Base-by-base conservation (phyloP, 35 echinoderm and acorn worm genomes). In the Antedon bifida region DNA sequence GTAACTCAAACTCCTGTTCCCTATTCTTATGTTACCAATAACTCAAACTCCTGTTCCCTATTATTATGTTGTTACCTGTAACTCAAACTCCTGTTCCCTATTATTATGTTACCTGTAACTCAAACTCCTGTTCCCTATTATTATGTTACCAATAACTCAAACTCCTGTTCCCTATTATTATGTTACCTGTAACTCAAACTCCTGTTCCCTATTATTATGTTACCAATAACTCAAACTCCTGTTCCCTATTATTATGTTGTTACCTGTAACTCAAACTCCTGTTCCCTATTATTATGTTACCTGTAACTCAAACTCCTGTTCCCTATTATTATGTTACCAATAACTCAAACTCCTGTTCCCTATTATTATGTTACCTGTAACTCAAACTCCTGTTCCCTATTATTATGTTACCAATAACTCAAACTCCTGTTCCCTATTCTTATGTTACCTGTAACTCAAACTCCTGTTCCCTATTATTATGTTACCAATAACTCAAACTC, bases 51-150 rank as follows among this genome's bases (percentile, higher is more conserved):
- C 30, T 84, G 84, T 77, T 96, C 93, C 73, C 86, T 91, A 42
- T 89, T 96, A n/a, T n/a, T n/a, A n/a, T n/a, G n/a, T n/a, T n/a
- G n/a, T n/a, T 42, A 96, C 93, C 93, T 96, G 93, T 29, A 96
- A 78, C 11, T 85, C 86, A 39, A 80, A 85, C 7, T 88, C 87
- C 30, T 84, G 84, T 77, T 96, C 93, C 73, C 86, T 91, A 42
- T 89, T 96, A n/a, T n/a, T n/a, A n/a, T n/a, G n/a, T n/a, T 42
- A 96, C 93, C 93, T 96, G 93, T 29, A 96, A 78, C 11, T 85
- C 86, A 39, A 80, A 85, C 7, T 88, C 87, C 30, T 84, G 84
- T 77, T 96, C 93, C 73, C 86, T 91, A 42, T 89, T 96, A n/a
- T n/a, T n/a, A n/a, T n/a, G n/a, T n/a, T 42, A 96, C 93, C 93